Percentiles rank a stretch among this genome's conserved stretches.
Conservation (phyloP, 2,113 vertebrate species). For the Nothocercus nigrocapillus region DNA sequence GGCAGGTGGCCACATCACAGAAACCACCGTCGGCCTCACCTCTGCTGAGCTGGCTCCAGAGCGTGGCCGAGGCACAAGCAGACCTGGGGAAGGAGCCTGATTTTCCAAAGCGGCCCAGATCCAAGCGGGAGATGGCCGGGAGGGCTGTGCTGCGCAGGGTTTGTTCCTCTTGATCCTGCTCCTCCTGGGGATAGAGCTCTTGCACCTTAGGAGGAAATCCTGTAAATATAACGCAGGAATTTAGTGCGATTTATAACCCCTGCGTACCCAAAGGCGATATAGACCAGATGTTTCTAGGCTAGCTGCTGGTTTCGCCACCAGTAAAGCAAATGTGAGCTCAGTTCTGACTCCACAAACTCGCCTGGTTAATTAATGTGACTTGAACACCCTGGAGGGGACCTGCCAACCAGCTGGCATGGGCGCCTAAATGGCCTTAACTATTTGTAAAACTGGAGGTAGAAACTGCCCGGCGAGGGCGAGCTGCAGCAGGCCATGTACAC, state of each 20-base stretch:
- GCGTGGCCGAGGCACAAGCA: background rate
- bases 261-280: background rate
- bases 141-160: background rate
- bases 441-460: background rate
- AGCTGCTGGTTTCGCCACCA: background rate
- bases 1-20: slow-evolving; percentile 47
- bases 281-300: slow-evolving; percentile 21
- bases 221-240: background rate
- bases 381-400: background rate
- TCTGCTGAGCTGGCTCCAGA: rapidly evolving
- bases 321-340: background rate
- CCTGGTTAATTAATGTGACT: background rate
- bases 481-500: background rate
- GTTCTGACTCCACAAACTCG: background rate
- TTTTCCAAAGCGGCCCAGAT: background rate
- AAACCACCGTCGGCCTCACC: background rate
- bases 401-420: background rate
- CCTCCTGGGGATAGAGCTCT: background rate
- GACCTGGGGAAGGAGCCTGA: background rate
- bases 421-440: too few species aligned
- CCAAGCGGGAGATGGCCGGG: background rate
- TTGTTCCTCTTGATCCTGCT: background rate
- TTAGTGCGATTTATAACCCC: background rate
- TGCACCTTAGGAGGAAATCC: slow-evolving; percentile 9
- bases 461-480: background rate